Percentiles rank a stretch among this genome's conserved stretches.
Evolutionary conservation across 2,797 vertebrate species (phyloP).

Genomic region (Micrastur ruficollis): DNA sequence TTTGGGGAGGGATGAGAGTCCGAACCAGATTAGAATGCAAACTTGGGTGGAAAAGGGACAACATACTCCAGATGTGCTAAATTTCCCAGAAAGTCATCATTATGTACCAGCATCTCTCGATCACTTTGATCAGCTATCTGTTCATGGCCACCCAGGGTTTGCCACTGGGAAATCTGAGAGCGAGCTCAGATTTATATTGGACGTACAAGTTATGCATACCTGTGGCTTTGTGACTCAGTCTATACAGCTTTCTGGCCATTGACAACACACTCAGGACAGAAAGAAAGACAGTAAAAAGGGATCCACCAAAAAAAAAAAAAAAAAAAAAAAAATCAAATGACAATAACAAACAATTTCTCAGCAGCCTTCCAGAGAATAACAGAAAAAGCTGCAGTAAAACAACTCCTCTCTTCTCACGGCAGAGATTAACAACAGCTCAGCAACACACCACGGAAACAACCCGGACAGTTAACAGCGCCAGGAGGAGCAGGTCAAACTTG

Average conservation of each 20-base stretch:
- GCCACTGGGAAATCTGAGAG: not conserved
- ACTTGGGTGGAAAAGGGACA: not conserved
- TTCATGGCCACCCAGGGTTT: not conserved
- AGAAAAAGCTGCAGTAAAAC: not conserved
- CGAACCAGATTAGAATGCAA: not conserved
- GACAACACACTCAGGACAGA: conserved; percentile 2
- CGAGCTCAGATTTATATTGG: not conserved
- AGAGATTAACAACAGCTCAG: not conserved
- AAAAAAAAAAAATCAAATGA: not conserved
- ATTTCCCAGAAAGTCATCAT: not conserved
- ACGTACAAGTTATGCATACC: not conserved
- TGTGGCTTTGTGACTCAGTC: not conserved
- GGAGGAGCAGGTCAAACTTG: conserved; percentile 14
- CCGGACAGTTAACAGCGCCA: not conserved
- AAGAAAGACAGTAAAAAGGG: conserved; percentile 9
- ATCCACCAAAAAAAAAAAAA: not conserved
- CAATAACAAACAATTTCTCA: not conserved
- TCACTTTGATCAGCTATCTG: not conserved
- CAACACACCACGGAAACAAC: not conserved
- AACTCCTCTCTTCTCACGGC: not conserved
- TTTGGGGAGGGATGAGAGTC: not conserved
- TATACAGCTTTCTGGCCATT: not conserved
- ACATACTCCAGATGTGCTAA: not conserved
- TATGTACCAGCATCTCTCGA: not conserved
- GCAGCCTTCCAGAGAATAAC: not conserved